Base-by-base conservation (phyloP, 2,888 invertebrate genomes). In the Drosophila sordidapex region DNA sequence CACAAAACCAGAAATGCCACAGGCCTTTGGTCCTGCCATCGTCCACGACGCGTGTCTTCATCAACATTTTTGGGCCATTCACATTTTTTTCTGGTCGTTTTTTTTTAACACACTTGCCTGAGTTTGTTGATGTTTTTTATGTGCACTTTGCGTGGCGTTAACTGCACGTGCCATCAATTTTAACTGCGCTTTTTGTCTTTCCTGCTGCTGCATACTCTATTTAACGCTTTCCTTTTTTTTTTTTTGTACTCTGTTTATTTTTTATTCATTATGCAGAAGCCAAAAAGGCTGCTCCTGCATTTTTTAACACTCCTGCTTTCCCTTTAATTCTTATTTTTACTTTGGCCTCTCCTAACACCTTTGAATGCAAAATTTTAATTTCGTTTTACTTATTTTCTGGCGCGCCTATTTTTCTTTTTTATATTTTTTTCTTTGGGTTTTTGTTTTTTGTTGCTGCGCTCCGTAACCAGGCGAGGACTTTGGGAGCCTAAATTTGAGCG, bases 121-220 rank as follows among this genome's bases (percentile, higher is more conserved):
- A 58, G 62, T 66, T 69, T 70, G 76, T 67, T 80, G 69, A 64
- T 79, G 69, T 64, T 83, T 84, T 84, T 85, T 82, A 82, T 84
- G 82, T 87, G 82, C 82, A 84, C 82, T 84, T 82, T 79, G 81
- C 79, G 82, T 81, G 87, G 82, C 81, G 81, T 87, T 84, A 82
- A 87, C 87, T 85, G 85, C 87, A 87, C 85, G 87, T 82, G 73
- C 84, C 84, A 80, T 78, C 82, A 84, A 82, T 87, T 87, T 81
- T 81, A 79, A 87, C 84, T 82, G 84, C 81, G 81, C 87, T 84
- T 84, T 78, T 74, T 68, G 52, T 52, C 51, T 48, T 49, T 59
- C 38, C 48, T 21, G 21, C 33, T 51, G 15, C 46, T 52, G 11
- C 43, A 27, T 31, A 27, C 61, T 63, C 53, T 54, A 52, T 54